phyloP scores from a whole-genome alignment of 2,797 vertebrate genomes.

The Streptopelia turtur region DNA sequence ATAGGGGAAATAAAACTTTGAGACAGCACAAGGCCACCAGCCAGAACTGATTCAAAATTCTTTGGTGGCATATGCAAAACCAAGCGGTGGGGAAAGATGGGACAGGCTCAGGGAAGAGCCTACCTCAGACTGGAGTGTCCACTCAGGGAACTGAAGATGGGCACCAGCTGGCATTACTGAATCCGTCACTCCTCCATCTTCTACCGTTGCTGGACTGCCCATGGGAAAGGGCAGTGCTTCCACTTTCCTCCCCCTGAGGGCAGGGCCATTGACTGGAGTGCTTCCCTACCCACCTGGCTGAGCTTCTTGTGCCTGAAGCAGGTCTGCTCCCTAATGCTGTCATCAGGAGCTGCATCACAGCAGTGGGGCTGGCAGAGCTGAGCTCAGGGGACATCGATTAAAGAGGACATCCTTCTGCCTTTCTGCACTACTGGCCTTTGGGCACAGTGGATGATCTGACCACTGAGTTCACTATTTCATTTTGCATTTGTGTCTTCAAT shows the following conservation, averaged over 20 bases:
- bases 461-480: background rate
- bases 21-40: background rate
- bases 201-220: background rate
- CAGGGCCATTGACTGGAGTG: background rate
- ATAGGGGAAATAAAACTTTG: background rate
- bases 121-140: background rate
- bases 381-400: background rate
- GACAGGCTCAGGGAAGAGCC: background rate
- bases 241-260: background rate
- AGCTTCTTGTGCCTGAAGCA: background rate
- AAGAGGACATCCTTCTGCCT: background rate
- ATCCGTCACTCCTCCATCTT: background rate
- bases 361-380: background rate
- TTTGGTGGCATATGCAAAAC: background rate
- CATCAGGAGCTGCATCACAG: background rate
- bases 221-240: background rate
- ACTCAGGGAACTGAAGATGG: background rate
- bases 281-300: background rate
- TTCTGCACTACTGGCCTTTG: background rate
- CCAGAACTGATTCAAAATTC: background rate
- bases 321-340: background rate
- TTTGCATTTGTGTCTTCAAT: background rate
- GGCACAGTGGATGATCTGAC: background rate
- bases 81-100: background rate
- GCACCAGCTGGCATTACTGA: background rate